Conservation (phyloP, 2,888 invertebrate genomes). For the Nowickia ferox region DNA sequence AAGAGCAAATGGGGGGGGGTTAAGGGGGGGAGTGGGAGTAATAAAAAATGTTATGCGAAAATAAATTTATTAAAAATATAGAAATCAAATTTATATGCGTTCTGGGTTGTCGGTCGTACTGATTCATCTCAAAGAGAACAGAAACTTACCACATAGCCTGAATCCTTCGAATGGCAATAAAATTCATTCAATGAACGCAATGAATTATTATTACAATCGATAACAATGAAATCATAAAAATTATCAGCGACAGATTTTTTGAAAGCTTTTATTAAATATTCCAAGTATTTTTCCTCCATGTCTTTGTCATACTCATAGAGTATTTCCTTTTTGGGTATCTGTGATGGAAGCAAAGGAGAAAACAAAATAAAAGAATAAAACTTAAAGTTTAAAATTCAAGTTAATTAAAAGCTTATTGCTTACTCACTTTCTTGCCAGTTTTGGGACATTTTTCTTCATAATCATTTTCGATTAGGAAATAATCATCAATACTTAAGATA, state of each 20-base stretch:
- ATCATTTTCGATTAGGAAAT: slow-evolving; percentile 95
- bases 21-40: background rate
- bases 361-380: background rate
- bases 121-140: background rate
- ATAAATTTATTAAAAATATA: slow-evolving; percentile 2
- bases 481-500: slow-evolving; percentile 97
- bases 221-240: slow-evolving; percentile 95
- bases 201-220: slow-evolving; percentile 95
- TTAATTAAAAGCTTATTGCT: background rate
- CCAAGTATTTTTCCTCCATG: slow-evolving; percentile 92
- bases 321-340: slow-evolving; percentile 84
- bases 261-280: slow-evolving; percentile 93
- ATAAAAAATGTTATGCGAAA: slow-evolving; percentile 30
- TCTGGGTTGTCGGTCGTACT: background rate
- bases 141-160: slow-evolving; percentile 81
- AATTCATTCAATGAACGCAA: slow-evolving; percentile 93
- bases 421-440: slow-evolving; percentile 80
- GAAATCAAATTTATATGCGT: background rate
- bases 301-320: slow-evolving; percentile 92
- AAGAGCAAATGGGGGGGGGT: background rate
- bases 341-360: slow-evolving; percentile 3
- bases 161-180: slow-evolving; percentile 91
- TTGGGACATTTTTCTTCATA: slow-evolving; percentile 84
- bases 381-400: background rate
- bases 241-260: slow-evolving; percentile 95